These are phyloP conservation scores for Hippocampus mohnikei DNA, from an alignment of 2,113 vertebrate genomes.

Conservation along the genomic window DNA sequence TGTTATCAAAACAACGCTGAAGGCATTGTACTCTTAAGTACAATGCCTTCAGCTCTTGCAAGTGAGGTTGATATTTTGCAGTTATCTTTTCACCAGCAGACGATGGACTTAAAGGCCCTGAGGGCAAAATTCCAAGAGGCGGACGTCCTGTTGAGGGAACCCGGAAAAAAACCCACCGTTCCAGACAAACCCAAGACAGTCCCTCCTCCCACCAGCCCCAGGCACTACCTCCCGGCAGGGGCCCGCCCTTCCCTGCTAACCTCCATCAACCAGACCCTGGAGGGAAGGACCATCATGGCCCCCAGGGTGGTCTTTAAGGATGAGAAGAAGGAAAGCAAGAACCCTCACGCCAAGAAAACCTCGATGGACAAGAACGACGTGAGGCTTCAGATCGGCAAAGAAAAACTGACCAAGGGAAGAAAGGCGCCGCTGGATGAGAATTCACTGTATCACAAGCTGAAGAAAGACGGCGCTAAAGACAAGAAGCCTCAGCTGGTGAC, in stretches of 20 bases:
- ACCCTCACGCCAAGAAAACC: conserved; percentile 21
- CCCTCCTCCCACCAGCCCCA: conserved; percentile 51
- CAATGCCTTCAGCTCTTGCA: neutral
- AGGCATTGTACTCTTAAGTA: no score
- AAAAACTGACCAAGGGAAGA: conserved; percentile 30
- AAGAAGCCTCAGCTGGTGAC: conserved; percentile 27
- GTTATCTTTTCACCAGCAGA: conserved; percentile 39
- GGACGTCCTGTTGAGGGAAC: conserved; percentile 41
- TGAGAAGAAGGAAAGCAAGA: conserved; percentile 56
- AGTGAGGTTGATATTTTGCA: conserved; percentile 16
- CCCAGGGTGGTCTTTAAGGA: conserved; percentile 73
- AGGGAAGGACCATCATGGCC: neutral
- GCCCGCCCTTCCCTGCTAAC: conserved; percentile 61
- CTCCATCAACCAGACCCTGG: conserved; percentile 55
- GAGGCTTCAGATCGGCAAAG: conserved; percentile 43
- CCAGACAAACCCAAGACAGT: conserved; percentile 62
- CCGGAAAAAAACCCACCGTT: conserved; percentile 57
- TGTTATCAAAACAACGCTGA: no score
- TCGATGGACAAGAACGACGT: conserved; percentile 31
- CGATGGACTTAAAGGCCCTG: conserved; percentile 62
- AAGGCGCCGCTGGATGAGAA: conserved; percentile 27
- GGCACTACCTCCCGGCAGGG: conserved; percentile 53
- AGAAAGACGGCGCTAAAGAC: conserved; percentile 54
- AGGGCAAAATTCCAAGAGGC: conserved; percentile 68
- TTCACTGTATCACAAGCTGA: conserved; percentile 29